Evolutionary conservation across 2,797 vertebrate genomes (phyloP).

Genomic region (Nannoperca obscura): DNA sequence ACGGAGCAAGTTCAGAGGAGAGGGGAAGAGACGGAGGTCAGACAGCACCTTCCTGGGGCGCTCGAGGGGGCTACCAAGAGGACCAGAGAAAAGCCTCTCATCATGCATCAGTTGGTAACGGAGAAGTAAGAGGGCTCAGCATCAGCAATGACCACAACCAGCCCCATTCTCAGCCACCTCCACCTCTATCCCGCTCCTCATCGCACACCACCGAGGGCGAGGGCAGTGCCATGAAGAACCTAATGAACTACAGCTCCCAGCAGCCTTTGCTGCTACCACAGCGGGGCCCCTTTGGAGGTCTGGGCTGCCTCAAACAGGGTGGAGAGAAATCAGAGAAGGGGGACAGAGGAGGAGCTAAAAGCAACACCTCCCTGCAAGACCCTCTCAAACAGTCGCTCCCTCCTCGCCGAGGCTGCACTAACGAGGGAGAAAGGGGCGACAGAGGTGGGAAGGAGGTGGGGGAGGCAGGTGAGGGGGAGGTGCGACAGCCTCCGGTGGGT

Average conservation of each 20-base stretch:
- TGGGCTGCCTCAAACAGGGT: slow-evolving; percentile 90
- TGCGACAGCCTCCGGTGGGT: slow-evolving; percentile 95
- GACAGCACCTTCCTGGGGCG: slow-evolving; percentile 76
- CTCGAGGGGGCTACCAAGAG: slow-evolving; percentile 78
- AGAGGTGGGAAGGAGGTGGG: slow-evolving; percentile 84
- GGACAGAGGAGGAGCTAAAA: slow-evolving; percentile 75
- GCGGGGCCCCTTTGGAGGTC: slow-evolving; percentile 91
- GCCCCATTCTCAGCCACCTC: slow-evolving; percentile 59
- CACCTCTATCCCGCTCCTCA: slow-evolving; percentile 58
- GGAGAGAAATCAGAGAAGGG: slow-evolving; percentile 82
- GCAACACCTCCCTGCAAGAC: slow-evolving; percentile 87
- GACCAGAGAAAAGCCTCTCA: slow-evolving; percentile 86
- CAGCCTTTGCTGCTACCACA: slow-evolving; percentile 90
- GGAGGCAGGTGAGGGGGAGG: slow-evolving; percentile 89
- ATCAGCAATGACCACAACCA: slow-evolving; percentile 65
- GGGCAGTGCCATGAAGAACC: slow-evolving; percentile 94
- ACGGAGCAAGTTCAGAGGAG: slow-evolving; percentile 74
- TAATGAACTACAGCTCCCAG: slow-evolving; percentile 96
- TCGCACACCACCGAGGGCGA: slow-evolving; percentile 79
- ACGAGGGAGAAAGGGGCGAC: slow-evolving; percentile 88
- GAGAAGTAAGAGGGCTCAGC: slow-evolving; percentile 83
- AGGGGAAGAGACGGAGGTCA: slow-evolving; percentile 85
- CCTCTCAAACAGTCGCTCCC: slow-evolving; percentile 80
- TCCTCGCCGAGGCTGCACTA: slow-evolving; percentile 84
- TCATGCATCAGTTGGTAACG: slow-evolving; percentile 77